phyloP scores from a whole-genome alignment of 1,140 invertebrate genomes.

The Atta colombica region DNA sequence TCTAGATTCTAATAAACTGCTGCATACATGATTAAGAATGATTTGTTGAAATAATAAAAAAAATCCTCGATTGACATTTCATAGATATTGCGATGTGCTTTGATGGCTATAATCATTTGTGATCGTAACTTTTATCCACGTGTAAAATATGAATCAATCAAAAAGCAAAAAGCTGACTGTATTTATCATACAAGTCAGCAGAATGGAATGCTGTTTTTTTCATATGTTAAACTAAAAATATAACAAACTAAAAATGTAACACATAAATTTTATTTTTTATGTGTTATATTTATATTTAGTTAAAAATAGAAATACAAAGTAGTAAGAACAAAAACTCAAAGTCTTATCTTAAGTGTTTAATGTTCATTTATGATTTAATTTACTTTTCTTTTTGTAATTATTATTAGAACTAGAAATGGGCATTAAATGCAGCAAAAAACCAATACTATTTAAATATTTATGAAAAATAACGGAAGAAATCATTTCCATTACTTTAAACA shows the following conservation, averaged over 20 bases:
- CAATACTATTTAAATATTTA: not conserved
- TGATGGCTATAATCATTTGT: not conserved
- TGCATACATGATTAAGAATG: not conserved
- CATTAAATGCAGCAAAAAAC: not conserved
- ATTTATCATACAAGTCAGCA: not conserved
- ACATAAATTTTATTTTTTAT: not conserved
- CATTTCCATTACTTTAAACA: not conserved
- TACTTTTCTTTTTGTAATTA: too few species aligned
- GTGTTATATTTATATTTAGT: not conserved
- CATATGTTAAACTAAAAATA: too few species aligned
- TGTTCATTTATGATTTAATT: too few species aligned
- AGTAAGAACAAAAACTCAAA: too few species aligned
- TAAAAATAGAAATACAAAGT: not conserved
- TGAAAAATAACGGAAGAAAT: not conserved
- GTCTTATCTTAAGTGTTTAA: not conserved
- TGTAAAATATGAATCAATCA: not conserved
- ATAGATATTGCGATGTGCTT: not conserved
- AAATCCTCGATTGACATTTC: not conserved
- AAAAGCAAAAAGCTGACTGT: not conserved
- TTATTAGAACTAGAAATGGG: too few species aligned
- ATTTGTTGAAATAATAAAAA: not conserved
- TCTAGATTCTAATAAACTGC: slow-evolving; percentile 2
- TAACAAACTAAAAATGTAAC: not conserved
- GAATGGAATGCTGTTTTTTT: not conserved
- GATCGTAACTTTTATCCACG: not conserved